A percentile compares a stretch with the other conserved stretches of the same genome.
Evolutionary conservation across 2,113 vertebrate genomes (phyloP).

Genomic region (Gallinago jamesoni): DNA sequence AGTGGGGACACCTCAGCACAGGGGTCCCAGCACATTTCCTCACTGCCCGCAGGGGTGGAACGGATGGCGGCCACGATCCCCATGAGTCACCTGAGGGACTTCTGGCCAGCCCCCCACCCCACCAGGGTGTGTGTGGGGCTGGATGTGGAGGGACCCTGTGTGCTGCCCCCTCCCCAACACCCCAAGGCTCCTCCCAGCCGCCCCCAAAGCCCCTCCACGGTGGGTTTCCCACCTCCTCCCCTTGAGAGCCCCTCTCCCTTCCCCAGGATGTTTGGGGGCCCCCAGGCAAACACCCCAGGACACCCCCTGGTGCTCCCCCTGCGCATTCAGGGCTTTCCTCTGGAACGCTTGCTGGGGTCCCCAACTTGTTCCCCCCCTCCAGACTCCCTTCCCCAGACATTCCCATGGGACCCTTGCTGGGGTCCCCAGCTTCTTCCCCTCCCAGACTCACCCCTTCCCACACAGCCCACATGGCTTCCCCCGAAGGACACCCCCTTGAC

Average conservation of each 20-base stretch:
- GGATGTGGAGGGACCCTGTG: no score
- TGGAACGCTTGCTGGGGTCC: not conserved
- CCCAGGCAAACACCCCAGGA: not conserved
- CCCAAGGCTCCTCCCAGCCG: not conserved
- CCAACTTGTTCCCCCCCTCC: no score
- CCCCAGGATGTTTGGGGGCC: not conserved
- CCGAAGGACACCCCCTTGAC: not conserved
- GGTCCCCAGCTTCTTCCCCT: not conserved
- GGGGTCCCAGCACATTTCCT: not conserved
- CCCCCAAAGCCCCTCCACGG: not conserved
- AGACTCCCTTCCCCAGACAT: no score
- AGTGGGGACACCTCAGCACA: fast-evolving
- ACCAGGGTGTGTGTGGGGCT: not conserved
- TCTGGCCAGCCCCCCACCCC: not conserved
- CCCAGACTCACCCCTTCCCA: no score
- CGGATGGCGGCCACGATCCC: not conserved
- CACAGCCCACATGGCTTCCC: no score
- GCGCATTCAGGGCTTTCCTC: not conserved
- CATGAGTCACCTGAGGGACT: not conserved
- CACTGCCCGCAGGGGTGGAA: not conserved
- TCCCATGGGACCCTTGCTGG: no score
- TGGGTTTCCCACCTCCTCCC: no score
- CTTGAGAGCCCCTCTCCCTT: not conserved
- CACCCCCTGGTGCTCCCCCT: not conserved
- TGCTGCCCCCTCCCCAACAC: not conserved